Percentiles rank a stretch among this genome's conserved stretches.
phyloP scores from a whole-genome alignment of 2,113 vertebrate species.

The Apodemus speciosus region DNA sequence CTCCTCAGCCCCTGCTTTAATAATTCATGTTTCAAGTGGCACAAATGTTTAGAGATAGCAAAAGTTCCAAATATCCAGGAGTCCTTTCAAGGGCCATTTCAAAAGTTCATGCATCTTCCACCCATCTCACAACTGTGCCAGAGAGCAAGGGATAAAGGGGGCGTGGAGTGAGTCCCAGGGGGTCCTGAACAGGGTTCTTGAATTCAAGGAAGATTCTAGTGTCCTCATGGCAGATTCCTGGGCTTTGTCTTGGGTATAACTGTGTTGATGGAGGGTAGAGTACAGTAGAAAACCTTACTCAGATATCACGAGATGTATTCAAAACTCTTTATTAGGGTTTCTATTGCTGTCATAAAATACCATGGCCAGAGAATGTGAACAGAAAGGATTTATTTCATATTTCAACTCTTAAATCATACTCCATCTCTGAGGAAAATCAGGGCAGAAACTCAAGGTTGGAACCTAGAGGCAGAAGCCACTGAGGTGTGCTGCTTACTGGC shows the following conservation, averaged over 20 bases:
- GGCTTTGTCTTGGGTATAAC: neutral
- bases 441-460: neutral
- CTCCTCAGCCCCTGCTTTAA: neutral
- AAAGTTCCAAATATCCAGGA: neutral
- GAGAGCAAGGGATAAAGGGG: neutral
- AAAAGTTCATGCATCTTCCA: neutral
- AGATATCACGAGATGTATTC: neutral
- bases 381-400: neutral
- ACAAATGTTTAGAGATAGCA: neutral
- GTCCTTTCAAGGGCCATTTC: neutral
- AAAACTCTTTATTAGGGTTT: neutral
- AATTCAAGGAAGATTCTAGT: slow-evolving; percentile 46
- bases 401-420: neutral
- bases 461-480: neutral
- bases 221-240: slow-evolving; percentile 46
- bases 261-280: neutral
- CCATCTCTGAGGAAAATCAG: neutral
- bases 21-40: neutral
- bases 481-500: no score
- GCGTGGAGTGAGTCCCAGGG: slow-evolving; percentile 50
- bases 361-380: neutral
- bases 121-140: slow-evolving; percentile 35
- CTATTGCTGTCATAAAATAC: neutral
- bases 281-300: neutral
- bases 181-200: slow-evolving; percentile 43